Base-by-base conservation (phyloP, 1,140 invertebrate species). In the Drosophila lacertosa region DNA sequence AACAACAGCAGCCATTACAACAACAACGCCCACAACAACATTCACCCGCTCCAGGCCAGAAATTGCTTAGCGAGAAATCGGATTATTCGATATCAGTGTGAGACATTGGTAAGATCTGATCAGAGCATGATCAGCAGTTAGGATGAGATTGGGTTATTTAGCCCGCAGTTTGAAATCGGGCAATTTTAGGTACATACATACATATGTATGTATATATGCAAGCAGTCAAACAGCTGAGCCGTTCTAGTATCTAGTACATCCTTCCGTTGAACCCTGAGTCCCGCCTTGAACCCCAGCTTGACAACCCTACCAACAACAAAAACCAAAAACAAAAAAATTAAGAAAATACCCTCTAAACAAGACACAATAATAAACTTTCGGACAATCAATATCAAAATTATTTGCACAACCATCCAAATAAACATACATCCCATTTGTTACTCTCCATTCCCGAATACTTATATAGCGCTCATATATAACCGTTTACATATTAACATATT, bases 21-120 rank as follows among this genome's bases (percentile, higher is more conserved):
- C 81, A 81, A 40, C 83, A 81, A 82, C 89, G 80, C 54, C 89
- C 74, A 78, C 82, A 88, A 57, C 81, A 88, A 64, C 78, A 89
- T 79, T 90, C 89, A 71, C 89, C 89, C 79, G 89, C 89, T 71
- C 83, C 89, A 69, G 80, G 79, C 71, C 89, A 90, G 40, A 90
- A 90, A 88, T 74, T 90, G 76, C 72, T 89, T 51, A 90, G 77
- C 55, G 84, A 90, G 16, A 90, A 90, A 83, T 91, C 89, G 65
- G 89, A 91, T 89, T 91, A 91, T 60, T 91, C 89, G 63, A 91
- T 91, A 90, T 90, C 89, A 20, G 89, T 91, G 79, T 91, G 89
- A 91, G 77, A 89, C 76, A 86, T 88, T 88, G 82, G 82, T 66
- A 84, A 84, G 81, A 84, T 84, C 81, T 84, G 81, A 86, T 81